Evolutionary conservation across 2,113 vertebrate species (phyloP).

Genomic region (Scortum barcoo): DNA sequence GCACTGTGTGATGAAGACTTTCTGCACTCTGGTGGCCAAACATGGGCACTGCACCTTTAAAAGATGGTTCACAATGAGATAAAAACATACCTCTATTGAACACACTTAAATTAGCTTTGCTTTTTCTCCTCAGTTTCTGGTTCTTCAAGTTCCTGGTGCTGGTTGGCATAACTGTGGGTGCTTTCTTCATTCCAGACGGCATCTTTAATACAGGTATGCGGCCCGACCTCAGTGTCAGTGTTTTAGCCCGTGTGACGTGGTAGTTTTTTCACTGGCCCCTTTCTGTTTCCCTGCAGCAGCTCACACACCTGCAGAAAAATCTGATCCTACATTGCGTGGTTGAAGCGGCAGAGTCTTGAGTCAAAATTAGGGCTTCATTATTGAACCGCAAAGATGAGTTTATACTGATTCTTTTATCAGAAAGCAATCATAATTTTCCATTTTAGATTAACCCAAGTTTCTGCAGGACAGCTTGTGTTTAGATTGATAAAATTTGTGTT

Average conservation of each 20-base stretch:
- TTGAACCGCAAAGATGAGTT: neutral
- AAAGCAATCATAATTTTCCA: neutral
- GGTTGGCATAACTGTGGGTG: conserved; percentile 91
- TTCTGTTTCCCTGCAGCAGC: neutral
- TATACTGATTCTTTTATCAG: neutral
- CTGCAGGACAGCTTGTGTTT: neutral
- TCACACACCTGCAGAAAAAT: neutral
- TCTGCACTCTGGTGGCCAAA: conserved; percentile 60
- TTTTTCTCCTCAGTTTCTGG: conserved; percentile 89
- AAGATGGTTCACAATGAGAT: neutral
- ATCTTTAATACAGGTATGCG: conserved; percentile 87
- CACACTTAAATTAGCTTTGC: neutral
- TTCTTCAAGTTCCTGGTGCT: conserved; percentile 94
- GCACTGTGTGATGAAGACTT: neutral
- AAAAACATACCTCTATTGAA: neutral
- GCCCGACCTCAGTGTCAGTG: neutral
- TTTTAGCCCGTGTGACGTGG: neutral
- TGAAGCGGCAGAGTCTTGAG: neutral
- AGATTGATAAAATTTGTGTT: neutral
- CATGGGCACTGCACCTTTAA: conserved; percentile 2
- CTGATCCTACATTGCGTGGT: neutral
- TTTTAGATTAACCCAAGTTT: neutral
- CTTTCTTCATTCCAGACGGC: conserved; percentile 94
- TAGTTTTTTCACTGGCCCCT: neutral
- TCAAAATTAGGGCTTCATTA: neutral